Percentiles rank a stretch among this genome's conserved stretches.
phyloP scores from a whole-genome alignment of 2,888 invertebrate genomes.

The Drosophila cognata region DNA sequence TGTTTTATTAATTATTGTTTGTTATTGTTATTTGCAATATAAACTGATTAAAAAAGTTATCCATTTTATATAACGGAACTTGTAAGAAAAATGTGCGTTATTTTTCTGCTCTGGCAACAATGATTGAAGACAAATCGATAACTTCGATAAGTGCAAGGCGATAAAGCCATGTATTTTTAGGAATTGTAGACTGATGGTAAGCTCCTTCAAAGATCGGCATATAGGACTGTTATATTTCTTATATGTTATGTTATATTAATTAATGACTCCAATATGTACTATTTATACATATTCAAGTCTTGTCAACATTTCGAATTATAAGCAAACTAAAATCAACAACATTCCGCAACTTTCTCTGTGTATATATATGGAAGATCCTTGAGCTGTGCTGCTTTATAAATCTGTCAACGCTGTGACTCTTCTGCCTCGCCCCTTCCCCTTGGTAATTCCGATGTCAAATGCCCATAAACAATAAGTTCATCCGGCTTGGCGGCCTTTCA shows the following conservation, averaged over 20 bases:
- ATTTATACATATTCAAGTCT: neutral
- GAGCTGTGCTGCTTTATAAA: neutral
- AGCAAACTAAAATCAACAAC: neutral
- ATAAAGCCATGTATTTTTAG: no score
- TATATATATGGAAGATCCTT: neutral
- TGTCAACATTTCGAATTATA: neutral
- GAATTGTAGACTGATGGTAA: neutral
- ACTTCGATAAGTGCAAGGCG: neutral
- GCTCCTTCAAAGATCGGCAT: neutral
- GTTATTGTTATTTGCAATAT: conserved; percentile 74
- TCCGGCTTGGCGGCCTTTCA: conserved; percentile 52
- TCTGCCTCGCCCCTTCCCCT: neutral
- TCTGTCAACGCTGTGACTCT: conserved; percentile 11
- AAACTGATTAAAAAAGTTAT: conserved; percentile 54
- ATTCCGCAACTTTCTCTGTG: neutral
- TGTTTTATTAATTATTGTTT: conserved; percentile 56
- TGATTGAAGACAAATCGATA: neutral
- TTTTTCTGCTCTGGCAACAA: neutral
- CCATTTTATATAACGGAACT: conserved; percentile 57
- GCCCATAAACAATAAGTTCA: conserved; percentile 49
- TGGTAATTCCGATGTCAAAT: conserved; percentile 47
- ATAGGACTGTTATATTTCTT: neutral
- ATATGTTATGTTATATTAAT: no score
- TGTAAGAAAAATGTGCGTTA: neutral
- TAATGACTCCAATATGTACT: neutral